phyloP scores from a whole-genome alignment of 2,888 invertebrate species.

The Epinotia nisella region DNA sequence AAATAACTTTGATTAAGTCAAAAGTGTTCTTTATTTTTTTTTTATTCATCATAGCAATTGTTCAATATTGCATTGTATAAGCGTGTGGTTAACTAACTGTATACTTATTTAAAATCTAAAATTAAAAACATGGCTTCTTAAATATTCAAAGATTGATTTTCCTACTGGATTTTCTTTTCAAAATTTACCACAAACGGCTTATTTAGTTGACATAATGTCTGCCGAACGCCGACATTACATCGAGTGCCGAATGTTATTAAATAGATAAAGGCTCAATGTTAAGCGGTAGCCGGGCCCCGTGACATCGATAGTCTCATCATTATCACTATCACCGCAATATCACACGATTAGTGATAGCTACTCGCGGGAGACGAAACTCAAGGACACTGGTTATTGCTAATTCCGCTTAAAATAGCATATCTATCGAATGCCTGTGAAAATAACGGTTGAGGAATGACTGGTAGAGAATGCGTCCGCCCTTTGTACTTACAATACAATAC shows the following conservation, averaged over 20 bases:
- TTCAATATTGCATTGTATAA: no score
- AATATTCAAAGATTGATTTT: background rate
- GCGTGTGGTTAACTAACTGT: no score
- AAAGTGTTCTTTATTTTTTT: no score
- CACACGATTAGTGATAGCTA: constrained; percentile 5
- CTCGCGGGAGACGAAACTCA: background rate
- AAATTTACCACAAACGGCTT: background rate
- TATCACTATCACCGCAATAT: constrained; percentile 3
- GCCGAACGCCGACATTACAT: background rate
- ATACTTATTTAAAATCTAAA: background rate
- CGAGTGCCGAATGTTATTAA: constrained; percentile 26
- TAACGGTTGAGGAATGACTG: no score
- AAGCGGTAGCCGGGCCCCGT: constrained; percentile 4
- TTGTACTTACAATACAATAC: no score
- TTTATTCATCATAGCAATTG: no score
- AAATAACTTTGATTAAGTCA: no score
- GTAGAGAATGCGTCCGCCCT: no score
- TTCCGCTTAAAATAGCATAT: background rate
- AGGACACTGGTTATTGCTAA: background rate
- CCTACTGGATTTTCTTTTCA: background rate
- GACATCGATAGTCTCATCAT: constrained; percentile 9
- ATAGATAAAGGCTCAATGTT: constrained; percentile 30
- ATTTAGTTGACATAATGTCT: background rate
- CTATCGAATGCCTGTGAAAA: background rate
- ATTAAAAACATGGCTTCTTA: background rate